Evolutionary conservation across 2,113 vertebrate species (phyloP), one percentile per base, ranked within the genome.

Genomic region (Clarias gariepinus): DNA sequence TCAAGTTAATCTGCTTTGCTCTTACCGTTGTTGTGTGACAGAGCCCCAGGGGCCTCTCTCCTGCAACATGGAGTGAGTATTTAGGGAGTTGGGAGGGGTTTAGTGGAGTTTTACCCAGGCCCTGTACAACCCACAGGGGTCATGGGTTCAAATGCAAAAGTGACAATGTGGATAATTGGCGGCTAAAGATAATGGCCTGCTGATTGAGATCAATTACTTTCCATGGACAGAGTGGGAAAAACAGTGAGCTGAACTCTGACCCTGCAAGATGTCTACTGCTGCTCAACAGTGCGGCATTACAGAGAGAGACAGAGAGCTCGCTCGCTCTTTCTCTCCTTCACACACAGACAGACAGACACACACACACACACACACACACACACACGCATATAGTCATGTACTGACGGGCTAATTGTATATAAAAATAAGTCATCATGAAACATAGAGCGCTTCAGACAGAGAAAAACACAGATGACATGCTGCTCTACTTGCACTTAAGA

Each of bases 101-200:
- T 91, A 91, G 95, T 95, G 97, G 96, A 93, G 94, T 97, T 97
- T 96, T 96, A 91, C 95, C 93, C 93, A 94, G 95, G 94, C 94
- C 94, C 94, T 53, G 82, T 95, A 82, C 47, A 96, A 96, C 96
- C 96, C 88, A 94, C 89, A 89, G 41, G 55, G 96, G 96, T 97
- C 96, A 95, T 92, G 93, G 95, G 96, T 96, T 95, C 96, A 97
- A 97, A 97, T 53, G 93, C 95, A 97, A 97, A 97, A 97, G 97
- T 97, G 97, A 97, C 97, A 98, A 96, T 96, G 96, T 95, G 95
- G 96, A 97, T 97, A 97, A 98, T 96, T 98, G 96, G 94, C 95
- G 93, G 94, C 93, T 98, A 93, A 96, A 96, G 95, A 96, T 97
- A 97, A 97, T 96, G 95, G 95, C 94, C 95, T 95, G 95, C 94